phyloP scores from a whole-genome alignment of 2,113 vertebrate species.

The Onychostoma macrolepis region DNA sequence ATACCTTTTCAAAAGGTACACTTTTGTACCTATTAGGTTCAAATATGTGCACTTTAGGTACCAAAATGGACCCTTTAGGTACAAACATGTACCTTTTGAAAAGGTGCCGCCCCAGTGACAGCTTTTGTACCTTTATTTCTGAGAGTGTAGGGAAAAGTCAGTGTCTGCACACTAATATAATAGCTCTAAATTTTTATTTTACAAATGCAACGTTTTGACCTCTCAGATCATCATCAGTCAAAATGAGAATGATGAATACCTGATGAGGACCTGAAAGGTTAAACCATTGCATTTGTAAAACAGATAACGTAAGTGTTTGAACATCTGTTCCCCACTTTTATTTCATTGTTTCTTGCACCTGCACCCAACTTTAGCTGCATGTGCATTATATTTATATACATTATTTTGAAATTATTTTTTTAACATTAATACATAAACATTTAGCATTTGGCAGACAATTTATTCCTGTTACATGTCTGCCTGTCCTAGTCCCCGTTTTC shows the following conservation, averaged over 20 bases:
- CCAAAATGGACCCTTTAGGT: too few species aligned
- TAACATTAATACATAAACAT: background rate
- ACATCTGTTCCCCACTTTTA: background rate
- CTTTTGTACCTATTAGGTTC: too few species aligned
- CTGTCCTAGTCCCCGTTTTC: too few species aligned
- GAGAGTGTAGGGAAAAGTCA: background rate
- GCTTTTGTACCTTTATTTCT: too few species aligned
- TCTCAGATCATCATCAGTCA: constrained; percentile 1
- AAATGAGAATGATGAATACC: constrained; percentile 6
- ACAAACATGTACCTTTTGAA: too few species aligned
- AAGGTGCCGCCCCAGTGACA: too few species aligned
- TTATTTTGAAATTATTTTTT: background rate
- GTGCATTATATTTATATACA: background rate
- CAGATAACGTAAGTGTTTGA: background rate
- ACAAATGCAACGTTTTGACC: constrained; percentile 12
- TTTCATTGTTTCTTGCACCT: background rate
- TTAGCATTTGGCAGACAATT: background rate
- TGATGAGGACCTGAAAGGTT: background rate
- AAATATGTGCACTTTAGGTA: too few species aligned
- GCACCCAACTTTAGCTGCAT: background rate
- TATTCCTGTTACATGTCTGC: too few species aligned
- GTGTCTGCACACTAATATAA: constrained; percentile 2
- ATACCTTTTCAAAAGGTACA: too few species aligned
- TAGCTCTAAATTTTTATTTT: background rate
- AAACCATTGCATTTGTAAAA: background rate